A percentile compares a stretch with the other conserved stretches of the same genome.
These are phyloP conservation scores for Pocota personata DNA, from an alignment of 2,888 invertebrate genomes.

Conservation along the genomic window DNA sequence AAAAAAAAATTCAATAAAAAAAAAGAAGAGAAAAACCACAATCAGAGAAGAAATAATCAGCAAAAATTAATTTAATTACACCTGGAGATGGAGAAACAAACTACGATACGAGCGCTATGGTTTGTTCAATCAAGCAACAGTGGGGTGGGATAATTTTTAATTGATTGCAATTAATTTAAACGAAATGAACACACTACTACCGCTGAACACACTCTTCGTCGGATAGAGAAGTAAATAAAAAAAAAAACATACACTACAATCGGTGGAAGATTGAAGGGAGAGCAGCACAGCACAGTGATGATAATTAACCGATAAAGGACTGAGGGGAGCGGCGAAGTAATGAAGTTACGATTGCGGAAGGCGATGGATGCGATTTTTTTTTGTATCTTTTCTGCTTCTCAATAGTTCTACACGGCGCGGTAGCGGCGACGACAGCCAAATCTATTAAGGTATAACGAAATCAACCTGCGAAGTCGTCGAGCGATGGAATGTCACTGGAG, in stretches of 20 bases:
- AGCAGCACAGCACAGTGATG: too few species aligned
- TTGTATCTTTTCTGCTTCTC: conserved; percentile 1
- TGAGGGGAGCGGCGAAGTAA: neutral
- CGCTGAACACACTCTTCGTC: conserved; percentile 36
- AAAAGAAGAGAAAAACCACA: conserved; percentile 19
- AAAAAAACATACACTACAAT: conserved; percentile 44
- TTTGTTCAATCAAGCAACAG: conserved; percentile 17
- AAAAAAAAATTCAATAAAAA: conserved; percentile 26
- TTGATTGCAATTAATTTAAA: conserved; percentile 68
- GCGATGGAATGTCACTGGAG: conserved; percentile 69
- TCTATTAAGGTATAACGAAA: neutral
- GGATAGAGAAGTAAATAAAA: conserved; percentile 44
- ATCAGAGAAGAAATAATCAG: conserved; percentile 29
- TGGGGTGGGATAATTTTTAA: conserved; percentile 54
- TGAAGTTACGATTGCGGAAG: conserved; percentile 43
- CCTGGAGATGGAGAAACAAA: conserved; percentile 44
- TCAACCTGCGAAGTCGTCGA: conserved; percentile 31
- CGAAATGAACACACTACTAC: conserved; percentile 21
- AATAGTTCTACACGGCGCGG: neutral
- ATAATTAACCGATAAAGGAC: conserved; percentile 28
- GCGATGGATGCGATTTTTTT: conserved; percentile 5
- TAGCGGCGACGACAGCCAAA: neutral
- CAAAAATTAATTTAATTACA: conserved; percentile 66
- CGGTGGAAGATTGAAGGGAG: conserved; percentile 1
- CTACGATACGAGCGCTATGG: neutral